Evolutionary conservation across 2,888 invertebrate genomes (phyloP).

Genomic region (Synanthedon andrenaeformis): DNA sequence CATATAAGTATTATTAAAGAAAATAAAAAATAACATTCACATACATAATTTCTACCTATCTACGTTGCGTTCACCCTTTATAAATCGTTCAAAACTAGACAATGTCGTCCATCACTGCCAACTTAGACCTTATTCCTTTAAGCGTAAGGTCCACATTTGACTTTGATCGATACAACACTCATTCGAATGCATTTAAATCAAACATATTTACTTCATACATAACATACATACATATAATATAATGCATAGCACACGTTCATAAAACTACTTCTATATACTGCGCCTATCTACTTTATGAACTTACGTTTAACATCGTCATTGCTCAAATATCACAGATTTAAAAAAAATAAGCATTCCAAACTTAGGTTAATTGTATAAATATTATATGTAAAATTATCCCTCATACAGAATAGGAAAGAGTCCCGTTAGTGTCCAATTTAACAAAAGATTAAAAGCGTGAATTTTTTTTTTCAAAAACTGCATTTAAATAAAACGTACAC

Average conservation of each 20-base stretch:
- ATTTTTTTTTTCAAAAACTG: no score
- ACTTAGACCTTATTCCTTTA: constrained; percentile 10
- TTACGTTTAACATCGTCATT: no score
- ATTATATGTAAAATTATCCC: no score
- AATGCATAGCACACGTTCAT: constrained; percentile 46
- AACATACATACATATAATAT: constrained; percentile 28
- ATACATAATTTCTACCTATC: constrained; percentile 67
- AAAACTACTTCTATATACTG: constrained; percentile 46
- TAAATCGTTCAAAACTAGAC: constrained; percentile 16
- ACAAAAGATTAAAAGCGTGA: no score
- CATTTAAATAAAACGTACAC: no score
- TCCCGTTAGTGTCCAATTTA: no score
- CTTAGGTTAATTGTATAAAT: no score
- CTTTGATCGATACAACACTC: constrained; percentile 18
- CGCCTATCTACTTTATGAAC: constrained; percentile 34
- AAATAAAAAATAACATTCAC: constrained; percentile 32
- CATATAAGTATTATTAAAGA: constrained; percentile 19
- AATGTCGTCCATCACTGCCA: constrained; percentile 20
- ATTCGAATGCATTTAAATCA: constrained; percentile 34
- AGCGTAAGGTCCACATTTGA: constrained; percentile 18
- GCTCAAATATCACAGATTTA: no score
- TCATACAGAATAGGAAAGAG: no score
- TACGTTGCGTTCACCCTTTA: constrained; percentile 29
- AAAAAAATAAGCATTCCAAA: no score
- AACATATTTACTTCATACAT: constrained; percentile 29